phyloP scores from a whole-genome alignment of 2,888 invertebrate genomes.

The Apoda limacodes region DNA sequence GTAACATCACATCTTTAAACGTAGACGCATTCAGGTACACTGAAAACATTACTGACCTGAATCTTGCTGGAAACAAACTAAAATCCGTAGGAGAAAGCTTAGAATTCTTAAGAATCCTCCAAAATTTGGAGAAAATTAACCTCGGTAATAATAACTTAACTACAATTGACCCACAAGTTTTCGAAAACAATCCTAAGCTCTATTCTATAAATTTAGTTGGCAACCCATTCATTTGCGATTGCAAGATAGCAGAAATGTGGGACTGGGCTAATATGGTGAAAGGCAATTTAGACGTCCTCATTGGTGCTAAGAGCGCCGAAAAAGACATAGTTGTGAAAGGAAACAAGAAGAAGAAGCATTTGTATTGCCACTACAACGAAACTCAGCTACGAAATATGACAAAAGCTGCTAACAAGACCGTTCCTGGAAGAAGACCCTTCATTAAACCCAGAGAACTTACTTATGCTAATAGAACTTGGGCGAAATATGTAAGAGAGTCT shows the following conservation, averaged over 20 bases:
- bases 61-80: constrained; percentile 71
- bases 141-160: constrained; percentile 73
- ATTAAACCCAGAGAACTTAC: constrained; percentile 70
- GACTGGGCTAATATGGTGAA: constrained; percentile 77
- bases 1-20: constrained; percentile 72
- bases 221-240: constrained; percentile 78
- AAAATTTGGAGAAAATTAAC: constrained; percentile 71
- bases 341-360: constrained; percentile 72
- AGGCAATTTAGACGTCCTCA: constrained; percentile 72
- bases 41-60: constrained; percentile 72
- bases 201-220: constrained; percentile 73
- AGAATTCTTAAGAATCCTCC: constrained; percentile 65
- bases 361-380: constrained; percentile 74
- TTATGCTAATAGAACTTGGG: constrained; percentile 76
- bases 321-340: constrained; percentile 73
- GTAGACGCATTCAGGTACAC: constrained; percentile 71
- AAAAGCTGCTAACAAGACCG: constrained; percentile 56
- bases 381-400: constrained; percentile 63
- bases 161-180: constrained; percentile 66
- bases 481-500: constrained; percentile 77
- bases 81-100: constrained; percentile 58
- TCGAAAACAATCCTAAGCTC: constrained; percentile 68
- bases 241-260: constrained; percentile 78
- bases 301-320: constrained; percentile 74
- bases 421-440: constrained; percentile 67